Percentiles rank a stretch among this genome's conserved stretches.
These are phyloP conservation scores for Vireo altiloquus DNA, from an alignment of 2,113 vertebrate genomes.

Conservation along the genomic window DNA sequence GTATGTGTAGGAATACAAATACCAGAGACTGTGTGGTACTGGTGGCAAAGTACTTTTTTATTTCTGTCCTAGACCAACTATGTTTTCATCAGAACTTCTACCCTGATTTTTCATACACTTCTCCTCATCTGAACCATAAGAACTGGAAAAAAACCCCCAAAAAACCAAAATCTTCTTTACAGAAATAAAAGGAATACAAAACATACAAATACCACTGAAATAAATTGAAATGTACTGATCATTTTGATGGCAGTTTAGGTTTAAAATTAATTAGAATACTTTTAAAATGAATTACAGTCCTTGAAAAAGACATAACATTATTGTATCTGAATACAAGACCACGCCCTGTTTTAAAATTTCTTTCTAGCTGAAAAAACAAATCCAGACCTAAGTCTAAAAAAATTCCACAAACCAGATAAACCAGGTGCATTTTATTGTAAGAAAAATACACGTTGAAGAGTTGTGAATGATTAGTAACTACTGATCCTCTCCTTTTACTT, in stretches of 20 bases:
- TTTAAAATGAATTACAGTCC: not conserved
- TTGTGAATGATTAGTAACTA: not conserved
- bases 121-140: not conserved
- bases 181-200: not conserved
- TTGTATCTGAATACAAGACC: not conserved
- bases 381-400: not conserved
- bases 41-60: not conserved
- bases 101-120: not conserved
- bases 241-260: not conserved
- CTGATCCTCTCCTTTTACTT: not conserved
- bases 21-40: not conserved
- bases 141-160: not conserved
- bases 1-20: not conserved
- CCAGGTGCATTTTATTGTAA: not conserved
- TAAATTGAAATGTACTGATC: not conserved
- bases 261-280: not conserved
- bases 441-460: not conserved
- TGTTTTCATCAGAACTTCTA: not conserved
- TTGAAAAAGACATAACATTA: not conserved
- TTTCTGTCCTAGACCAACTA: not conserved
- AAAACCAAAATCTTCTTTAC: fast-evolving
- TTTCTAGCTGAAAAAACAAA: not conserved
- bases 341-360: not conserved
- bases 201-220: not conserved
- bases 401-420: fast-evolving